These are phyloP conservation scores for Timandra comae DNA, from an alignment of 2,888 invertebrate species.

Conservation along the genomic window DNA sequence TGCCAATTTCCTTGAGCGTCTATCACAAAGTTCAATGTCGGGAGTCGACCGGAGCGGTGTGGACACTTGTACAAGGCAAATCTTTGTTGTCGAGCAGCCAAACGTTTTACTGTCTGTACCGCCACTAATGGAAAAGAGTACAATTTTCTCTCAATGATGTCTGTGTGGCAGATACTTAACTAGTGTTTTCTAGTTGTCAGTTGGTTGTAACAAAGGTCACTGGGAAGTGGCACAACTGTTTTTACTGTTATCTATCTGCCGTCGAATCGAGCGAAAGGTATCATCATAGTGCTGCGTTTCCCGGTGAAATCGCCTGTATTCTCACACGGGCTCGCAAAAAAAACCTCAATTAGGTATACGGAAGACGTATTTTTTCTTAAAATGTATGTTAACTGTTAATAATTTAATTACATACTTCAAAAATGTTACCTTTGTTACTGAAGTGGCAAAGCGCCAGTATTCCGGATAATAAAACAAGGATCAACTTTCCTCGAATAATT, in stretches of 20 bases:
- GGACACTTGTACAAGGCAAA: slow-evolving; percentile 19
- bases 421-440: too few relatives aligned
- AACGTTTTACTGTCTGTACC: slow-evolving; percentile 10
- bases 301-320: slow-evolving; percentile 66
- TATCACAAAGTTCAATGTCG: slow-evolving; percentile 61
- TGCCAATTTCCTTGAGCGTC: slow-evolving; percentile 56
- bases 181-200: slow-evolving; percentile 36
- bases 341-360: slow-evolving; percentile 19
- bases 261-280: slow-evolving; percentile 70
- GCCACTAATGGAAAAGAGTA: slow-evolving; percentile 14
- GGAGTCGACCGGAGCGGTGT: slow-evolving; percentile 13
- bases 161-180: slow-evolving; percentile 20
- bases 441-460: too few relatives aligned
- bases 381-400: too few relatives aligned
- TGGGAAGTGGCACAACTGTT: slow-evolving; percentile 65
- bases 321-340: slow-evolving; percentile 63
- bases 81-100: slow-evolving; percentile 18
- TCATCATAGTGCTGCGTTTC: slow-evolving; percentile 54
- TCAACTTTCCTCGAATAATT: too few relatives aligned
- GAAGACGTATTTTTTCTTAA: too few relatives aligned
- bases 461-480: too few relatives aligned
- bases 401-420: too few relatives aligned
- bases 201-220: slow-evolving; percentile 63
- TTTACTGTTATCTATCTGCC: slow-evolving; percentile 59
- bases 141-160: slow-evolving; percentile 17